These are phyloP conservation scores for Nothocercus julius DNA, from an alignment of 2,113 vertebrate genomes.

Conservation along the genomic window DNA sequence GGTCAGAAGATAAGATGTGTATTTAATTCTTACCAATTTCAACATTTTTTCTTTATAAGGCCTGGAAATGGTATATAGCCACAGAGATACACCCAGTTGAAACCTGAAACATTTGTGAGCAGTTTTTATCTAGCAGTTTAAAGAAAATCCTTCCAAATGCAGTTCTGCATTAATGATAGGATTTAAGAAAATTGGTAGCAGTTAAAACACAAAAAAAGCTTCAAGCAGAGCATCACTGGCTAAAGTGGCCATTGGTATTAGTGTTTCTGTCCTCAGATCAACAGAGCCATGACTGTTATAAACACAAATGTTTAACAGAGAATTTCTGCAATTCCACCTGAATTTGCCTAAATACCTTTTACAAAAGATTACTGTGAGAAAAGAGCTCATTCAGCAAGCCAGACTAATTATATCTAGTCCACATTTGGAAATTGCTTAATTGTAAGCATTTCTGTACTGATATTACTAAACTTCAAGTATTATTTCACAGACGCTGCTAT, in stretches of 20 bases:
- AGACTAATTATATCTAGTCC: neutral
- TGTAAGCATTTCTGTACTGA: neutral
- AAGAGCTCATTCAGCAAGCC: neutral
- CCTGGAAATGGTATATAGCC: neutral
- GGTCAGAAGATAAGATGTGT: neutral
- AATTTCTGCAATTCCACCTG: neutral
- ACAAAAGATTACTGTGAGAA: neutral
- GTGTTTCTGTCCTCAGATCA: neutral
- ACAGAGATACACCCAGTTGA: neutral
- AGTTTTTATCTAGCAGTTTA: neutral
- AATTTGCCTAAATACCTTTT: neutral
- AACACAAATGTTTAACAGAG: neutral
- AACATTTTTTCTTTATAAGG: neutral
- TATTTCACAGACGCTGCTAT: neutral
- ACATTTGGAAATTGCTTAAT: neutral
- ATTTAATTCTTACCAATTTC: neutral
- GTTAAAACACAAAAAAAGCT: neutral
- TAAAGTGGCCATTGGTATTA: neutral
- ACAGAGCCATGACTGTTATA: neutral
- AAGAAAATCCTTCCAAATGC: neutral
- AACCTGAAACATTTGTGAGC: neutral
- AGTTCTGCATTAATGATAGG: neutral
- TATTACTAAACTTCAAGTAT: neutral
- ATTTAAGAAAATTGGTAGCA: neutral
- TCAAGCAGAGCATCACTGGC: neutral